Base-by-base conservation (phyloP, 2,113 vertebrate genomes). In the Apteryx mantelli region DNA sequence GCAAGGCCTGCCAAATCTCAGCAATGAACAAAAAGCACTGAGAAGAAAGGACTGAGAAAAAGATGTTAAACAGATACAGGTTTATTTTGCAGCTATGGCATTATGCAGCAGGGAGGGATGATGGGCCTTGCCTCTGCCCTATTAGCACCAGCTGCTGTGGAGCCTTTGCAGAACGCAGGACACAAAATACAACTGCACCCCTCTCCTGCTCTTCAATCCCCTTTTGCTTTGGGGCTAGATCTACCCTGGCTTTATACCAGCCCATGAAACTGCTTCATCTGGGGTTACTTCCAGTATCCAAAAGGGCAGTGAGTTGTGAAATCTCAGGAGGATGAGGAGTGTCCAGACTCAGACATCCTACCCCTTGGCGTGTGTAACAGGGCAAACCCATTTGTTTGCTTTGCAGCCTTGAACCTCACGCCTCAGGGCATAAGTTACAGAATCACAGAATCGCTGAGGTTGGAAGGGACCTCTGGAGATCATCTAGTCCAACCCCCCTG, bases 301-400 rank as follows among this genome's bases (percentile, higher is more conserved):
- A 25, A 82, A 74, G n/a, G 16, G 18, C 32, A 83, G 32, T 5
- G 65, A 79, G 9, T 18, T 21, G 2, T 1, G 0, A 83, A 64
- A 32, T 42, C 85, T 68, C 15, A 24, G 48, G 82, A 73, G 91
- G 63, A 65, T 0, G 3, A 83, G 61, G 7, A 34, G 48, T 25
- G 79, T 77, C 75, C 44, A 73, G 70, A 53, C 70, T 73, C 48
- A 68, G 34, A 46, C 70, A 79, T 56, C 61, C 38, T 61, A 53
- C 17, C 24, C 52, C 42, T 64, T 4, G 1, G n/a, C 24, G 9
- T 1, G 7, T 86, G 66, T 34, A 70, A 4, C 8, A 89, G 36
- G 2, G 10, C 78, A 77, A 89, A 85, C 26, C 78, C 69, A 80
- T 91, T 79, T 95, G 82, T 42, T 94, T 83, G 38, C 81, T 88